phyloP scores from a whole-genome alignment of 2,888 invertebrate genomes.

The Brenthis ino region DNA sequence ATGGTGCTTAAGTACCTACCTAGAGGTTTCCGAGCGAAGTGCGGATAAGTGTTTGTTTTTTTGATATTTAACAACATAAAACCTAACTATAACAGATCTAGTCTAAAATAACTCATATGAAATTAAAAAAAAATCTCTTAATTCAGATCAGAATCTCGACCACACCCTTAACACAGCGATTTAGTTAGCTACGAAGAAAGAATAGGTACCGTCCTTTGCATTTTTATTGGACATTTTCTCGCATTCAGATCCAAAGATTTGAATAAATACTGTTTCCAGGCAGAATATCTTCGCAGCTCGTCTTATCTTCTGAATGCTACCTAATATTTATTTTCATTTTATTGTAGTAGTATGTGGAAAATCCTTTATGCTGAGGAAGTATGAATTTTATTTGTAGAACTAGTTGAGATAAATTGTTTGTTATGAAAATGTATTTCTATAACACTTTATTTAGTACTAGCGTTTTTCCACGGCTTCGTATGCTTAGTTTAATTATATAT shows the following conservation, averaged over 20 bases:
- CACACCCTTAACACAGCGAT: conserved; percentile 51
- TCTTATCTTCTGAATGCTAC: conserved; percentile 24
- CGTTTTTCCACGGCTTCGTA: too few species aligned
- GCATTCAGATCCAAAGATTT: conserved; percentile 52
- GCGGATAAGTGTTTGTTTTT: too few species aligned
- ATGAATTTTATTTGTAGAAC: conserved; percentile 8
- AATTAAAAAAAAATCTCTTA: not conserved
- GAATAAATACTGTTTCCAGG: conserved; percentile 64
- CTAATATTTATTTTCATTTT: conserved; percentile 21
- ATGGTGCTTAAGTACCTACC: too few species aligned
- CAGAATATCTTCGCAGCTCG: conserved; percentile 24
- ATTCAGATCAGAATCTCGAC: conserved; percentile 27
- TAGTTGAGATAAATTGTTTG: conserved; percentile 6
- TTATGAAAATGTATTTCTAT: not conserved
- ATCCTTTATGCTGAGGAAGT: not conserved
- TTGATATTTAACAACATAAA: too few species aligned
- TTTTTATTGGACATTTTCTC: conserved; percentile 71
- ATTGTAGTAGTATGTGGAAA: conserved; percentile 15
- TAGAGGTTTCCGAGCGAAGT: too few species aligned
- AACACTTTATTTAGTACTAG: not conserved
- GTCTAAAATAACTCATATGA: not conserved
- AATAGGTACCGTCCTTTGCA: conserved; percentile 64
- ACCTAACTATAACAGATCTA: too few species aligned
- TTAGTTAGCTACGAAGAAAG: conserved; percentile 63
- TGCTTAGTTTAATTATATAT: too few species aligned